Evolutionary conservation across 2,888 invertebrate species (phyloP).

Genomic region (Cantharis rufa): DNA sequence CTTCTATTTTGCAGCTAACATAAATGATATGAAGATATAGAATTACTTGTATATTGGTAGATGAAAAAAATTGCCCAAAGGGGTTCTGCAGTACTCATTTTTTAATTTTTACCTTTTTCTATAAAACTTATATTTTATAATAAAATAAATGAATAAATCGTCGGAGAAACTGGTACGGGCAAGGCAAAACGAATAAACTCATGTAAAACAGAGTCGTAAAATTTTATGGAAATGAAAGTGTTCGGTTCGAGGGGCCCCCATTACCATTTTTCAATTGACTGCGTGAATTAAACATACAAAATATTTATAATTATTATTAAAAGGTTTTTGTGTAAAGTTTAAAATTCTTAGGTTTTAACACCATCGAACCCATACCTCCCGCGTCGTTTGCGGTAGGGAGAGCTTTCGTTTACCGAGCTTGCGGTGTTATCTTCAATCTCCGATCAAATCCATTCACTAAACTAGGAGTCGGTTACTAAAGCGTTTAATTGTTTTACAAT

Average conservation of each 20-base stretch:
- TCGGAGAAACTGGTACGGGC: neutral
- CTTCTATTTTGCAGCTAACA: slow-evolving; percentile 10
- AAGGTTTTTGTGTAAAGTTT: neutral
- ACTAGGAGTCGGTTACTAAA: neutral
- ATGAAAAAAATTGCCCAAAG: neutral
- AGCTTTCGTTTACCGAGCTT: slow-evolving; percentile 4
- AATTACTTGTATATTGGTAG: neutral
- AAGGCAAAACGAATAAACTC: neutral
- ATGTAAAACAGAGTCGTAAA: neutral
- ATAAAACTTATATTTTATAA: neutral
- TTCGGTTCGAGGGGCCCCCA: neutral
- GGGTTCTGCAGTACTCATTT: neutral
- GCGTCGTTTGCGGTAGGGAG: slow-evolving; percentile 6
- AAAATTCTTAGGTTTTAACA: neutral
- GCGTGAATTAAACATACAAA: neutral
- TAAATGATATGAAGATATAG: slow-evolving; percentile 3
- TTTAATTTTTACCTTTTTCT: neutral
- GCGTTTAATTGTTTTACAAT: neutral
- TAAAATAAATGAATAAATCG: neutral
- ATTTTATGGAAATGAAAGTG: neutral
- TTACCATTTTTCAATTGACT: neutral
- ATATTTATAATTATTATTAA: neutral
- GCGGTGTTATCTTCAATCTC: slow-evolving; percentile 8
- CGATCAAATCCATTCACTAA: slow-evolving; percentile 11
- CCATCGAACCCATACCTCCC: slow-evolving; percentile 11